A percentile compares a stretch with the other conserved stretches of the same genome.
phyloP scores from a whole-genome alignment of 1,140 invertebrate species.

The Diprion similis region DNA sequence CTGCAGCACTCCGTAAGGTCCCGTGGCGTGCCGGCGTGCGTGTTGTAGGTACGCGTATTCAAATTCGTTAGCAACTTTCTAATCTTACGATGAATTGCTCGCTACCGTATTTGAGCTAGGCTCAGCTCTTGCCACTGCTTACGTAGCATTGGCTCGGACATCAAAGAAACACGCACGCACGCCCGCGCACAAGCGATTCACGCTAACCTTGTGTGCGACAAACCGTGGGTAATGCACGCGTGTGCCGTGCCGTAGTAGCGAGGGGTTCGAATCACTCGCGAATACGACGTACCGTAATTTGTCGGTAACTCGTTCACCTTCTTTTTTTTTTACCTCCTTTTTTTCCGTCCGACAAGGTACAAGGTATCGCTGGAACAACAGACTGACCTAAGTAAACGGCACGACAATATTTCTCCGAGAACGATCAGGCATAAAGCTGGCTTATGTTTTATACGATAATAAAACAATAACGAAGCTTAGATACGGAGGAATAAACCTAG shows the following conservation, averaged over 20 bases:
- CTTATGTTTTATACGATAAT: too few species aligned
- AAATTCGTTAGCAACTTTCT: slow-evolving; percentile 3
- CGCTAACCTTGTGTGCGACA: not conserved
- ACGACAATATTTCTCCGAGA: too few species aligned
- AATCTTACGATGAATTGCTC: slow-evolving; percentile 5
- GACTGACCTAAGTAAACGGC: too few species aligned
- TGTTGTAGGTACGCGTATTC: not conserved
- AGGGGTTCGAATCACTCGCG: not conserved
- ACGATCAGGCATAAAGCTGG: too few species aligned
- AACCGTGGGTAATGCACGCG: too few species aligned
- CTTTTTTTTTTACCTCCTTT: not conserved
- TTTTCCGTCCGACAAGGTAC: too few species aligned
- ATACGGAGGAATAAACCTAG: too few species aligned
- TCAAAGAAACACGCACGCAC: not conserved
- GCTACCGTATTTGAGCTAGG: slow-evolving; percentile 1
- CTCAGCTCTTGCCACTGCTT: not conserved
- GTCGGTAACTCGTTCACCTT: not conserved
- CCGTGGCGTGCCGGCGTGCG: too few species aligned
- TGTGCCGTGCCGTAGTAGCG: not conserved
- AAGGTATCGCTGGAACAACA: too few species aligned
- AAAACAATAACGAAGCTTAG: too few species aligned
- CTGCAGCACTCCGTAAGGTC: too few species aligned
- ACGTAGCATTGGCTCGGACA: not conserved
- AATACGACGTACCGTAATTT: not conserved
- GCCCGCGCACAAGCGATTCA: not conserved